Evolutionary conservation across 2,797 vertebrate species (phyloP).

Genomic region (Typhlichthys eigenmanni): DNA sequence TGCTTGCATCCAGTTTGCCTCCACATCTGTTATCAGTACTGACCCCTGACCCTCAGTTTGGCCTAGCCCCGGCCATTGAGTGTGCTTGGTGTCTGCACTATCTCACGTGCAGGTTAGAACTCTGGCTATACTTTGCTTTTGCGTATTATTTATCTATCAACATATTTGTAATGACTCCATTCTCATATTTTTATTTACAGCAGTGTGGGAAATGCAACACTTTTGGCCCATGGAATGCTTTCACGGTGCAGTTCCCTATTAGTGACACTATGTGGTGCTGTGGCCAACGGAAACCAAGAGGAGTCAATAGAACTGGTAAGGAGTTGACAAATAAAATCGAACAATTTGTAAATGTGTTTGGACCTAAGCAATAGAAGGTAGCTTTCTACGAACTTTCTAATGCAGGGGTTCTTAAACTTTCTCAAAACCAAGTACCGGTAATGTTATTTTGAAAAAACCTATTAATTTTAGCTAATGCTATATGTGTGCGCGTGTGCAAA

Average conservation of each 20-base stretch:
- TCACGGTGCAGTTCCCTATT: constrained; percentile 79
- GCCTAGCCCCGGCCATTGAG: constrained; percentile 84
- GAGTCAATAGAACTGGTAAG: constrained; percentile 87
- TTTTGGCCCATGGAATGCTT: constrained; percentile 77
- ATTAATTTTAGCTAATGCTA: too few species aligned
- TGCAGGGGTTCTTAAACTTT: too few species aligned
- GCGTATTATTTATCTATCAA: not conserved
- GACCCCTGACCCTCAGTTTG: constrained; percentile 77
- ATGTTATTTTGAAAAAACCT: too few species aligned
- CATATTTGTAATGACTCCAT: not conserved
- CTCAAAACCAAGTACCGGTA: too few species aligned
- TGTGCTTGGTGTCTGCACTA: constrained; percentile 96
- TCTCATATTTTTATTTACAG: constrained; percentile 52
- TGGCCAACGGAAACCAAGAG: constrained; percentile 65
- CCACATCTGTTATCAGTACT: constrained; percentile 80
- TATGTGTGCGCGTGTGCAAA: too few species aligned
- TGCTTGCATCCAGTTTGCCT: constrained; percentile 82
- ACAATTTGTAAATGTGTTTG: not conserved
- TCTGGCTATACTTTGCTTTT: not conserved
- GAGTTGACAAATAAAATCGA: not conserved
- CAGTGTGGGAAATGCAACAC: constrained; percentile 55
- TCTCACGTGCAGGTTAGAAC: constrained; percentile 84
- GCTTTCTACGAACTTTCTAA: too few species aligned
- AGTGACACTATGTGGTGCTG: constrained; percentile 78
- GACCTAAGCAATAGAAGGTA: not conserved